Conservation (phyloP, 2,888 invertebrate genomes). For the Acrocera orbiculus region DNA sequence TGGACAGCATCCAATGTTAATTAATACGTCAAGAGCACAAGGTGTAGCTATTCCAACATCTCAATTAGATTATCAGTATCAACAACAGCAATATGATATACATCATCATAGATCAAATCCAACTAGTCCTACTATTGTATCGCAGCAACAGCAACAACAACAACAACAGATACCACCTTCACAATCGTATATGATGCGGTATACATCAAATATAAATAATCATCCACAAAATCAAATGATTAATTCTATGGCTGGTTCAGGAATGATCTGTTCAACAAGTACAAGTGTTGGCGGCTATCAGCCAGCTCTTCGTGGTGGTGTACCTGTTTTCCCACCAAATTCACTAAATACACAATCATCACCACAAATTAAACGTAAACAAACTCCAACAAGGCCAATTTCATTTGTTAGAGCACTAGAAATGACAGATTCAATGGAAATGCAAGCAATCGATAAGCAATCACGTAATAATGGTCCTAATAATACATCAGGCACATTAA, state of each 20-base stretch:
- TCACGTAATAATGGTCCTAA: conserved; percentile 12
- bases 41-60: conserved; percentile 19
- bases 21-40: conserved; percentile 12
- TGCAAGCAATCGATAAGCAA: conserved; percentile 36
- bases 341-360: conserved; percentile 32
- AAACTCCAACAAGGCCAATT: conserved; percentile 49
- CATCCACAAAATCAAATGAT: conserved; percentile 8
- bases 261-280: conserved; percentile 2
- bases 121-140: conserved; percentile 46
- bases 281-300: conserved; percentile 32
- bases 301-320: conserved; percentile 46
- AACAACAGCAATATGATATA: conserved; percentile 28
- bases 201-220: conserved; percentile 14
- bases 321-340: conserved; percentile 47
- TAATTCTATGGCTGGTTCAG: conserved; percentile 1
- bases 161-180: conserved; percentile 18
- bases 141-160: conserved; percentile 27
- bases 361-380: conserved; percentile 41
- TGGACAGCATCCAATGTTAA: conserved; percentile 9
- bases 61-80: conserved; percentile 30
- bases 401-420: conserved; percentile 78
- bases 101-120: conserved; percentile 52
- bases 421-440: conserved; percentile 76
- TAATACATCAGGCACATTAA: conserved; percentile 4
- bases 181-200: conserved; percentile 26